Evolutionary conservation across 2,888 invertebrate species (phyloP), one percentile per base, ranked within the genome.

Genomic region (Fabriciana adippe): DNA sequence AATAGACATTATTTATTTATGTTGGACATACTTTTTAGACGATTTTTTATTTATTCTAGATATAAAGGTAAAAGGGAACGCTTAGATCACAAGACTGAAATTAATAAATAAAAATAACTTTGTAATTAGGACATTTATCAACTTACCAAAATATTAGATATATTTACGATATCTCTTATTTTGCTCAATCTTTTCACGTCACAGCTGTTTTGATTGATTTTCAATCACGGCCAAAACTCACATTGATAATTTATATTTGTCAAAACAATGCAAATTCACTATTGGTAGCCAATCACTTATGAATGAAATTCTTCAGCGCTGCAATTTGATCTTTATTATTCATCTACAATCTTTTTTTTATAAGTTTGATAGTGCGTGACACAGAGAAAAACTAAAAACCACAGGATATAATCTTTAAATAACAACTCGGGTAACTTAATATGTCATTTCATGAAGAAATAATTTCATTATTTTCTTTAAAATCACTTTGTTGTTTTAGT

Each of bases 251-350:
- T 15, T n/a, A 16, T 35, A 53, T 15, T 53, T 55, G 48, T 62
- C 55, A 64, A 64, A 69, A 63, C 62, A 60, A 67, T 64, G 45
- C 31, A 31, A 55, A 54, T 63, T 55, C 35, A 57, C 15, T 60
- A 35, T 55, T 47, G 31, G 35, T 15, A n/a, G 15, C 26, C 47
- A 54, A 61, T 13, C n/a, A 50, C n/a, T 45, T 16, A 47, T 16
- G 13, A 59, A 59, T 48, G n/a, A 48, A 48, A 13, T 26, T 26
- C 26, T 59, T 47, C 45, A 54, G 26, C 47, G 45, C 16, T 66
- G 66, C 55, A 48, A 60, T 54, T 60, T 48, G 59, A 41, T 41
- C 11, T 41, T 41, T 41, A 41, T 41, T 26, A 26, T 26, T 26
- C 26, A 26, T 26, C 26, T 26, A 26, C 26, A 21, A 21, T 21